Percentiles rank a stretch among this genome's conserved stretches.
Evolutionary conservation across 2,888 invertebrate species (phyloP).

Genomic region (Laspeyria flexula): DNA sequence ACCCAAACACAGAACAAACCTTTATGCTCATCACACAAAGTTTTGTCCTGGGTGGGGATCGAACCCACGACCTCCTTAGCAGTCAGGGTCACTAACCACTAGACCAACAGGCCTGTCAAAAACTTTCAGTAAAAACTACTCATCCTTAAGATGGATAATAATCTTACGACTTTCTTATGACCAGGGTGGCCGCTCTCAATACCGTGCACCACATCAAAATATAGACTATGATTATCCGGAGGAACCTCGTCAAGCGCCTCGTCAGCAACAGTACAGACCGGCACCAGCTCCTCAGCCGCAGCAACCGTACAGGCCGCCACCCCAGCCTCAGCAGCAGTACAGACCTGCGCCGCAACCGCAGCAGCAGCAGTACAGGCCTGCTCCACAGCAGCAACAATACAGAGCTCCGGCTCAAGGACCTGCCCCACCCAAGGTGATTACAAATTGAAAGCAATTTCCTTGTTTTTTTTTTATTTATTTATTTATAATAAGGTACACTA

Average conservation of each 20-base stretch:
- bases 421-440: constrained; percentile 68
- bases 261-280: constrained; percentile 46
- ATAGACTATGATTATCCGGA: constrained; percentile 75
- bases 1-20: no score
- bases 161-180: no score
- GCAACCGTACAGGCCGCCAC: constrained; percentile 55
- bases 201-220: constrained; percentile 46
- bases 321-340: constrained; percentile 56
- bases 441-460: not conserved
- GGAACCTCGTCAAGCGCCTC: constrained; percentile 57
- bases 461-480: no score
- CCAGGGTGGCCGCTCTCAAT: constrained; percentile 64
- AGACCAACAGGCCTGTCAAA: no score
- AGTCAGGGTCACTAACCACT: no score
- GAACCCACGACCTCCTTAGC: no score
- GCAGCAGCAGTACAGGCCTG: constrained; percentile 57
- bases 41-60: no score
- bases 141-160: no score
- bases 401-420: constrained; percentile 56
- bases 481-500: no score
- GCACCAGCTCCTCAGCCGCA: no score
- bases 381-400: constrained; percentile 53
- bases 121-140: no score
- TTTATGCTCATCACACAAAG: no score
- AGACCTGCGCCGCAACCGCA: constrained; percentile 56